These are phyloP conservation scores for Chaunax sp. DNA, from an alignment of 2,797 vertebrate species.

Conservation along the genomic window DNA sequence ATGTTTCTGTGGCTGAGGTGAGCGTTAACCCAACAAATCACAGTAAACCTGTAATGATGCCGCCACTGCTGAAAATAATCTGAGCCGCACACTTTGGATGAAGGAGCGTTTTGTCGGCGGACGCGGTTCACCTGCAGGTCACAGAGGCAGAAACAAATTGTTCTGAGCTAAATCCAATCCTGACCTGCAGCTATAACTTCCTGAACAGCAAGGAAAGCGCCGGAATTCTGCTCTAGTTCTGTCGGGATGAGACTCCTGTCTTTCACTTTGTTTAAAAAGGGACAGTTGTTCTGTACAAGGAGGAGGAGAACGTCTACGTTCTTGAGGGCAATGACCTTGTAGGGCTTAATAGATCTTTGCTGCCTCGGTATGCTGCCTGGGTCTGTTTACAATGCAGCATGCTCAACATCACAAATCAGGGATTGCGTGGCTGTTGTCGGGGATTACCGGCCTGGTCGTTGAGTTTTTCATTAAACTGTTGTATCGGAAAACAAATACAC, in stretches of 20 bases:
- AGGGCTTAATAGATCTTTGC: conserved; percentile 61
- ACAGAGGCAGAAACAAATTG: conserved; percentile 56
- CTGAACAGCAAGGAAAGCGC: conserved; percentile 38
- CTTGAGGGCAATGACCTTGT: conserved; percentile 67
- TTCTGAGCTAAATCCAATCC: conserved; percentile 69
- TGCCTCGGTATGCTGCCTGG: conserved; percentile 59
- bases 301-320: conserved; percentile 5
- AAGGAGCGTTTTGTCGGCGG: conserved; percentile 53
- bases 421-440: conserved; percentile 74
- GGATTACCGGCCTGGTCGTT: conserved; percentile 72
- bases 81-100: conserved; percentile 45
- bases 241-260: conserved; percentile 37
- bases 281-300: not conserved
- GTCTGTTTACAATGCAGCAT: conserved; percentile 75
- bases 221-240: conserved; percentile 33
- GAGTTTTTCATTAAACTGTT: conserved; percentile 76
- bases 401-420: conserved; percentile 77
- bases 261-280: conserved; percentile 43
- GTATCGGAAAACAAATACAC: conserved; percentile 65
- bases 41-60: conserved; percentile 57
- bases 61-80: conserved; percentile 57
- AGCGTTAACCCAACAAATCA: conserved; percentile 70
- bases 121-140: conserved; percentile 71
- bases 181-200: conserved; percentile 49
- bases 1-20: conserved; percentile 42